Evolutionary conservation across 2,797 vertebrate genomes (phyloP), one percentile per base, ranked within the genome.

Genomic region (Merluccius polli): DNA sequence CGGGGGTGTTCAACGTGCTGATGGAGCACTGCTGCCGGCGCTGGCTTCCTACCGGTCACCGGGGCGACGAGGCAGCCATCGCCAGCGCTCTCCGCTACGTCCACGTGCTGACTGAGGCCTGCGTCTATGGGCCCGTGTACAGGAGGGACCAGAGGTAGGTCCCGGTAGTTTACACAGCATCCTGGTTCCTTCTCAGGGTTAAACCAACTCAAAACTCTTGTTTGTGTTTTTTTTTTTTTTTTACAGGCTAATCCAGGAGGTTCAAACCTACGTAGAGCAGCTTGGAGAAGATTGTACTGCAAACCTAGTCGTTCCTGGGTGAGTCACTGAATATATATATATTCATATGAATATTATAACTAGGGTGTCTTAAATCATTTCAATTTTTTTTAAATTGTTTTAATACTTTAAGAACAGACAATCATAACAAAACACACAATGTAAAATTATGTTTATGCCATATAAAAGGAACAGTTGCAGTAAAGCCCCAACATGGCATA

Each of bases 91-190:
- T 65, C 93, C 91, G 80, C 82, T 94, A 98, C 24, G 80, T 93
- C n/a, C 86, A 94, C 84, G 91, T 98, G 71, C 80, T 97, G 73
- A 85, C 91, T 0, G 96, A 98, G 83, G 97, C 95, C 0, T 98
- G 96, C 79, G 78, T 96, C 16, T 96, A 97, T 74, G 97, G 97
- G 73, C 94, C 96, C 8, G 95, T 98, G 78, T 97, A 96, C 86
- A 94, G 97, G 84, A 95, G 90, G 85, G 97, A 99, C 85, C 97
- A 98, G 70, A 95, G 96, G 98, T 98, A 80, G 67, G 29, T 1
- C 15, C 30, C 31, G 16, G 67, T 15, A 12, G 29, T 16, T 30
- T 67, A 12, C 63, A 30, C 24, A 30, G 29, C 29, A 3, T 68
- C 31, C 30, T 18, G 24, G n/a, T 0, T 27, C 59, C 59, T 65